A percentile compares a stretch with the other conserved stretches of the same genome.
Evolutionary conservation across 1,140 invertebrate genomes (phyloP).

Genomic region (Helicoverpa zea): DNA sequence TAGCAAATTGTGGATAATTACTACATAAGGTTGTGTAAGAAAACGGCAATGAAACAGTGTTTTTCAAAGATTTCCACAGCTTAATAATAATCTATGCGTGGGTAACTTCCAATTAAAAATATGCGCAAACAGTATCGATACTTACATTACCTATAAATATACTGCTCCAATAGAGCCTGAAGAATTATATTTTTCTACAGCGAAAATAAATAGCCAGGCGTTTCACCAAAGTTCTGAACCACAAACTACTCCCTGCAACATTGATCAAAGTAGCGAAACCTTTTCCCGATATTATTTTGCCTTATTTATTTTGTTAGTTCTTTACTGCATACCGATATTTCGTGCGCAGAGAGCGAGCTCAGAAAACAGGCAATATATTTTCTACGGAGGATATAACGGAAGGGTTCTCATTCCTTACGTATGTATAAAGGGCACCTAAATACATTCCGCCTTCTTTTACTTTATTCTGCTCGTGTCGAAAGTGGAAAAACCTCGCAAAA

Average conservation of each 20-base stretch:
- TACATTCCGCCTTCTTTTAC: constrained; percentile 61
- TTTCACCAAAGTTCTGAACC: background rate
- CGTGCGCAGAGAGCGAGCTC: constrained; percentile 31
- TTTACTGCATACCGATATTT: constrained; percentile 52
- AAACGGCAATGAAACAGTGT: too few relatives aligned
- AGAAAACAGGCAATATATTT: constrained; percentile 50
- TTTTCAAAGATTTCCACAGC: too few relatives aligned
- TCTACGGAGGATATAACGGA: constrained; percentile 52
- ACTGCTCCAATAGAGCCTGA: background rate
- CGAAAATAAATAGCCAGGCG: background rate
- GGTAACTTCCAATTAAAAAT: too few relatives aligned
- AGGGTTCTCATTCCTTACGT: constrained; percentile 56
- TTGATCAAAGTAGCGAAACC: constrained; percentile 30
- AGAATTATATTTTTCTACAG: background rate
- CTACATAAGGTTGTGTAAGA: background rate
- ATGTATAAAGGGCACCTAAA: constrained; percentile 53
- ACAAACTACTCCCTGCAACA: constrained; percentile 24
- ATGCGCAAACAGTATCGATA: background rate
- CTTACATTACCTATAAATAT: background rate
- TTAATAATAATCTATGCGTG: too few relatives aligned
- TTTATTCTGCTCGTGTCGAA: constrained; percentile 67
- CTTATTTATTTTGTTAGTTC: constrained; percentile 49
- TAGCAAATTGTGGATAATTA: background rate
- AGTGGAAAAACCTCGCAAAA: constrained; percentile 73
- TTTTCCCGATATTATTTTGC: constrained; percentile 46